Evolutionary conservation across 2,113 vertebrate species (phyloP).

Genomic region (Oreocharis arfaki): DNA sequence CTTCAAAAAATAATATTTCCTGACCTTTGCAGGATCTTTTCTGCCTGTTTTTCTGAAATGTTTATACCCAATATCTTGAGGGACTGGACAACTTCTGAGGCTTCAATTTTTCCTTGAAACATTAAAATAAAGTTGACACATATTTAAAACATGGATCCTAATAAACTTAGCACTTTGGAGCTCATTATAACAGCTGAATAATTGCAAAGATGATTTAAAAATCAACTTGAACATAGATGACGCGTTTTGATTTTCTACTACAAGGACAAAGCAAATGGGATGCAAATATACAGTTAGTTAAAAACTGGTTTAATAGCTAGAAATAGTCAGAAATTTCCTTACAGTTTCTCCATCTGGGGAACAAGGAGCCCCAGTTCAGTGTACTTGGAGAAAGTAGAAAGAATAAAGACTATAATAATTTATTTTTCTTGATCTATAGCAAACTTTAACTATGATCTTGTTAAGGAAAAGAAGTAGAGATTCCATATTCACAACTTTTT

Average conservation of each 20-base stretch:
- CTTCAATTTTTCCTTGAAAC: conserved; percentile 84
- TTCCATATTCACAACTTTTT: neutral
- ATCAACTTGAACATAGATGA: neutral
- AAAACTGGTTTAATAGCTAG: neutral
- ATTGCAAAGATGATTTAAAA: neutral
- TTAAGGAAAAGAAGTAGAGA: neutral
- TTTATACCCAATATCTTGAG: conserved; percentile 83
- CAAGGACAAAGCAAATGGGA: neutral
- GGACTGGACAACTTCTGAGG: conserved; percentile 88
- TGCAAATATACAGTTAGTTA: neutral
- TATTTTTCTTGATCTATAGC: neutral
- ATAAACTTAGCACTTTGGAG: neutral
- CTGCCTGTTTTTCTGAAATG: conserved; percentile 81
- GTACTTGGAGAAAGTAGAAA: neutral
- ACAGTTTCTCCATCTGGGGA: neutral
- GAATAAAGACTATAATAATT: neutral
- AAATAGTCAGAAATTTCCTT: neutral
- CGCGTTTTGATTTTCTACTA: neutral
- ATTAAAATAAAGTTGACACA: neutral
- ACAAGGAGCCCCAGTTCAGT: neutral
- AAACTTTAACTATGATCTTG: neutral
- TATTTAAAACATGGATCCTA: neutral
- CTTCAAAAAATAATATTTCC: neutral
- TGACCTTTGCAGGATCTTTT: conserved; percentile 87
- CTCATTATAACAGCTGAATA: neutral